These are phyloP conservation scores for Gadus chalcogrammus DNA, from an alignment of 2,113 vertebrate species.

Conservation along the genomic window DNA sequence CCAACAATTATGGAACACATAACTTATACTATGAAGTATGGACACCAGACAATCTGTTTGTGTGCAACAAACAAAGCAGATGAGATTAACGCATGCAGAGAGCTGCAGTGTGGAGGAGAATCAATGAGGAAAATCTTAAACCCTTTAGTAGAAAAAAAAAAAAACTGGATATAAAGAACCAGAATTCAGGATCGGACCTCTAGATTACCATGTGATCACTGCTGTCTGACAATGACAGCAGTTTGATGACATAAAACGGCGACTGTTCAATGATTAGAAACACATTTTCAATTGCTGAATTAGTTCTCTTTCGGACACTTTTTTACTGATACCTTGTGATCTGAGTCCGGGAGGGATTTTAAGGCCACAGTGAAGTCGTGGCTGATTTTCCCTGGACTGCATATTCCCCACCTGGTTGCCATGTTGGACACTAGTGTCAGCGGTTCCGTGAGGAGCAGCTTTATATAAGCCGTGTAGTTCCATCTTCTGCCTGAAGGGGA, in stretches of 20 bases:
- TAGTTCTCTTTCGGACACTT: not conserved
- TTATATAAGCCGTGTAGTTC: not conserved
- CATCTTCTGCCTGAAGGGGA: constrained; percentile 37
- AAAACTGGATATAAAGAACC: too few species aligned
- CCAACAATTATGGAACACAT: too few species aligned
- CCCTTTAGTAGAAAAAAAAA: too few species aligned
- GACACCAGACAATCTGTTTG: too few species aligned
- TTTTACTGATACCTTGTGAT: constrained; percentile 77
- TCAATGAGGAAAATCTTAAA: too few species aligned
- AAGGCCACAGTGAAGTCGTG: constrained; percentile 78
- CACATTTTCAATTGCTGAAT: not conserved
- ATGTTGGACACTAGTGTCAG: constrained; percentile 50
- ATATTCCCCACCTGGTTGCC: constrained; percentile 81
- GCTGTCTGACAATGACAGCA: not conserved
- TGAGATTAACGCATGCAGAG: too few species aligned
- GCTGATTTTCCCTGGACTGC: constrained; percentile 78
- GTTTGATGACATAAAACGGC: not conserved
- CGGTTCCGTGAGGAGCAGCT: not conserved
- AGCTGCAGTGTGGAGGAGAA: too few species aligned
- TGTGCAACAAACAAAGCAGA: too few species aligned
- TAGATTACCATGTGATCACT: not conserved
- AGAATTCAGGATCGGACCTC: too few species aligned
- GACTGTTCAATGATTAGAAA: fast-evolving
- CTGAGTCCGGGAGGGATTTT: constrained; percentile 69
- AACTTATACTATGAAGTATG: too few species aligned